Percentiles rank a stretch among this genome's conserved stretches.
phyloP scores from a whole-genome alignment of 2,888 invertebrate species.

The Ochropacha duplaris region DNA sequence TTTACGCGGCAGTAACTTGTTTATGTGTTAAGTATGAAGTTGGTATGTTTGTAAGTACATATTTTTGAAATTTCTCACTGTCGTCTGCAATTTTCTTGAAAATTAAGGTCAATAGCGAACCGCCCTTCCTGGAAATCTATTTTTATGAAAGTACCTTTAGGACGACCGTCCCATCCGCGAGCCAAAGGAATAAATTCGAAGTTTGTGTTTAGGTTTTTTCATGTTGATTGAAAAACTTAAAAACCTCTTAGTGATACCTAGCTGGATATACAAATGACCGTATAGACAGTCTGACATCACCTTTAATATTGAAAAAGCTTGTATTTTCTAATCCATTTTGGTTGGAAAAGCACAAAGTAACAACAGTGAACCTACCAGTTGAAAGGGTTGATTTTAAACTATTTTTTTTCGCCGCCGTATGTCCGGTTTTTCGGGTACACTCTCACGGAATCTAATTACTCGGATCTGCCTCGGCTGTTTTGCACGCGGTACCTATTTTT shows the following conservation, averaged over 20 bases:
- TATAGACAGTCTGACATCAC: too few relatives aligned
- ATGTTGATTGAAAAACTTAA: not conserved
- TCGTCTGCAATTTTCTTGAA: conserved; percentile 1
- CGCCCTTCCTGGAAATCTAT: too few relatives aligned
- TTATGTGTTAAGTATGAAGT: not conserved
- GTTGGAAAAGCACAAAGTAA: conserved; percentile 5
- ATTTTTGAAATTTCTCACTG: conserved; percentile 10
- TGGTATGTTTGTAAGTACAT: not conserved
- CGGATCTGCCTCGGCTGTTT: not conserved
- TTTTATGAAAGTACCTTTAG: too few relatives aligned
- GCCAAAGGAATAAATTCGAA: too few relatives aligned
- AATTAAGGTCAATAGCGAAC: too few relatives aligned
- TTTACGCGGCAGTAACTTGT: conserved; percentile 1
- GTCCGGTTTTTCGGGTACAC: conserved; percentile 17
- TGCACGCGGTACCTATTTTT: not conserved
- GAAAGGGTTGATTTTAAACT: conserved; percentile 14
- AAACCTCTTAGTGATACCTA: too few relatives aligned
- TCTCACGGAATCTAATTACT: conserved; percentile 26
- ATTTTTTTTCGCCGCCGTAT: conserved; percentile 10
- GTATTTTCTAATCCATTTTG: too few relatives aligned
- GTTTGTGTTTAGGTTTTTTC: too few relatives aligned
- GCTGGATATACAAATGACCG: too few relatives aligned
- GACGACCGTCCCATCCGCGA: too few relatives aligned
- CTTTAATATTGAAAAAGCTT: too few relatives aligned
- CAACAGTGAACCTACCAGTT: conserved; percentile 7